Evolutionary conservation across 2,797 vertebrate genomes (phyloP), one percentile per base, ranked within the genome.

Genomic region (Ptychadena robeensis): DNA sequence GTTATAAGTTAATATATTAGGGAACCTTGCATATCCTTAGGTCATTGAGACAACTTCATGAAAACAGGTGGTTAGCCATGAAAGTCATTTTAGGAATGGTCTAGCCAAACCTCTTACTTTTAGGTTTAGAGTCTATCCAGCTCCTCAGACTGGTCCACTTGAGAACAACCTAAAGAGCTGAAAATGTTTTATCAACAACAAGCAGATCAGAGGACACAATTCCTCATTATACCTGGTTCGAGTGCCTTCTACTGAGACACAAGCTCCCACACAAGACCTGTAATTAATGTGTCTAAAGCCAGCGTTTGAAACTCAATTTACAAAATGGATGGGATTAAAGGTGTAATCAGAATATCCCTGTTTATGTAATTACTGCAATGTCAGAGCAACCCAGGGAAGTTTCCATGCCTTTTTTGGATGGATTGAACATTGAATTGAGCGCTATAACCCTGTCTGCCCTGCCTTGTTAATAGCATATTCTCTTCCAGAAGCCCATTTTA

Each of bases 351-450:
- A 85, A 80, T 81, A 85, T 85, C 83, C 83, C 83, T 76, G 83
- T 85, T 85, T 81, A 85, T 80, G 83, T 71, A 85, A 85, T 85
- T 85, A 76, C 78, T 80, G 72, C 83, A 65, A 71, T 75, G 83
- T 85, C 83, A 71, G 78, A 80, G 72, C 66, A 76, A 84, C 70
- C 70, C 76, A 31, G 77, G 57, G 71, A 84, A 85, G 83, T 85
- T 85, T 85, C 83, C 83, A 85, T 80, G 83, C 83, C 83, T 85
- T 85, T 85, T 81, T 85, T 70, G 83, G 83, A 85, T 81, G 64
- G 70, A 66, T 79, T 80, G 72, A 63, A 34, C 8, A 40, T n/a
- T 30, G 65, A 69, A 40, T 65, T 9, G 75, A 61, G 77, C 27
- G 78, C 66, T 71, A 48, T 37, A 81, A 76, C 72, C 61, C 69